Conservation (phyloP, 2,113 vertebrate species). For the Thalassoma bifasciatum region DNA sequence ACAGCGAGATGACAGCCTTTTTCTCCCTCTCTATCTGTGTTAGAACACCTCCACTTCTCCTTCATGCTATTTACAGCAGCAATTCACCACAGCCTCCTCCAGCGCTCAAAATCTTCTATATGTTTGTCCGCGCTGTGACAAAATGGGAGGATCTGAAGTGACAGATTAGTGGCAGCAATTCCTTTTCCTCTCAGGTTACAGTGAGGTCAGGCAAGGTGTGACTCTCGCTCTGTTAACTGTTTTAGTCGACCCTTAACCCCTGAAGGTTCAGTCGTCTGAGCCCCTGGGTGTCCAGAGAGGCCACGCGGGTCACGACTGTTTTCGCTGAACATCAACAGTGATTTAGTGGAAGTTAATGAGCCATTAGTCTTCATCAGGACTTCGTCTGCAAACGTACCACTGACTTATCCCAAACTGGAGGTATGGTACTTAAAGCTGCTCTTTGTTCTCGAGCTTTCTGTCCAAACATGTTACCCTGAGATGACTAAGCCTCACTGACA, state of each 20-base stretch:
- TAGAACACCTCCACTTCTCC: not conserved
- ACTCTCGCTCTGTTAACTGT: conserved; percentile 66
- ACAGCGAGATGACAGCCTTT: conserved; percentile 1
- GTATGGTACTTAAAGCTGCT: conserved; percentile 14
- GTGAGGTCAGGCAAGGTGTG: conserved; percentile 63
- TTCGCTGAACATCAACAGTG: conserved; percentile 73
- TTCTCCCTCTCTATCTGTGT: not conserved
- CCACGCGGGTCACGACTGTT: conserved; percentile 70
- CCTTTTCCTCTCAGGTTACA: conserved; percentile 54
- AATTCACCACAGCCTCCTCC: not conserved
- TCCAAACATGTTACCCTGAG: conserved; percentile 28
- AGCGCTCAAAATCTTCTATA: conserved; percentile 8
- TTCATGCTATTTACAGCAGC: not conserved
- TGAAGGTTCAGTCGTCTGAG: conserved; percentile 41
- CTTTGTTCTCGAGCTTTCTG: conserved; percentile 33
- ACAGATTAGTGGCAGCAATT: conserved; percentile 56
- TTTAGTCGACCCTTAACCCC: conserved; percentile 70
- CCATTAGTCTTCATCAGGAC: conserved; percentile 74
- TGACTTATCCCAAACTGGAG: conserved; percentile 8
- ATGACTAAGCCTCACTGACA: conserved; percentile 46
- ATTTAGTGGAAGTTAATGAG: conserved; percentile 73
- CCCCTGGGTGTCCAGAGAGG: conserved; percentile 52
- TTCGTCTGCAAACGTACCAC: conserved; percentile 23
- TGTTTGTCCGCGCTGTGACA: conserved; percentile 5
- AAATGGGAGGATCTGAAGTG: conserved; percentile 45